Evolutionary conservation across 2,113 vertebrate species (phyloP).

Genomic region (Clupea harengus): DNA sequence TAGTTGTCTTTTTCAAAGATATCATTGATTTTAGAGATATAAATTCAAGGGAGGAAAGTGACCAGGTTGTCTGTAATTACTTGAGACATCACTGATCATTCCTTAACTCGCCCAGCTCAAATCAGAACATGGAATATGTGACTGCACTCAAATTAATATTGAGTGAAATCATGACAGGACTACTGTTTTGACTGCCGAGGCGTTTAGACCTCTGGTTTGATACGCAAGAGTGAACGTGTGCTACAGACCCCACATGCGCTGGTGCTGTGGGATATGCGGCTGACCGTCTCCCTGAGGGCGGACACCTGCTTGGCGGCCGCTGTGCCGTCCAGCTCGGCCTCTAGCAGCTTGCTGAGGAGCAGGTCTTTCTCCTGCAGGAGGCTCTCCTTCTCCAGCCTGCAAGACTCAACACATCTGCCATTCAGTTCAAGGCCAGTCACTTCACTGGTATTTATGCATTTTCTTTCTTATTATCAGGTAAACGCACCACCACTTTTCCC

Average conservation of each 20-base stretch:
- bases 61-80: too few relatives aligned
- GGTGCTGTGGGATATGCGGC: conserved; percentile 71
- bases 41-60: not conserved
- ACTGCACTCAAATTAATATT: too few relatives aligned
- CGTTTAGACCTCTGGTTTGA: not conserved
- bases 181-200: not conserved
- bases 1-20: not conserved
- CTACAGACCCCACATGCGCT: conserved; percentile 33
- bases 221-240: not conserved
- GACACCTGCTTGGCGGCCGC: conserved; percentile 83
- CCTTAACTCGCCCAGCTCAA: too few relatives aligned
- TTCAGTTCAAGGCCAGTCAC: not conserved
- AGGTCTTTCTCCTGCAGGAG: conserved; percentile 76
- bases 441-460: not conserved
- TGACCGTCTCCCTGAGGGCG: conserved; percentile 76
- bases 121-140: too few relatives aligned
- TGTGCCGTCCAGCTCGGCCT: conserved; percentile 82
- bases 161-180: too few relatives aligned
- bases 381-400: conserved; percentile 75
- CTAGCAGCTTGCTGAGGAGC: conserved; percentile 81
- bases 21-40: not conserved
- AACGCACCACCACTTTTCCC: not conserved
- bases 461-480: not conserved
- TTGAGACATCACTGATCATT: too few relatives aligned
- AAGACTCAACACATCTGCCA: not conserved